Conservation (phyloP, 2,888 invertebrate genomes). For the Apomyelois bistriatella region DNA sequence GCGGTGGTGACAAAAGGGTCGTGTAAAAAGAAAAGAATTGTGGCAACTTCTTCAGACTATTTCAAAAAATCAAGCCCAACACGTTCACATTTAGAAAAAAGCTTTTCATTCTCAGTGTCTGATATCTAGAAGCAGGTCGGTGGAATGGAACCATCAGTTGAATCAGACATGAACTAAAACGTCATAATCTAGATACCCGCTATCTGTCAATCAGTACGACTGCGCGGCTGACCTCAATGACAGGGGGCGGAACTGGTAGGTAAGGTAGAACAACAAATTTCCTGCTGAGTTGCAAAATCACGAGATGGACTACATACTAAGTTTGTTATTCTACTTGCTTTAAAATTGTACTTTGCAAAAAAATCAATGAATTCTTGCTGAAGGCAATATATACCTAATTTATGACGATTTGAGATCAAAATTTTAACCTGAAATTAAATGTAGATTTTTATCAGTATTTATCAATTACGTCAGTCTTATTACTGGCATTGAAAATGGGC, state of each 20-base stretch:
- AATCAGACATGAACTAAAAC: constrained; percentile 8
- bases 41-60: too few species aligned
- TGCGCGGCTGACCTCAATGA: constrained; percentile 57
- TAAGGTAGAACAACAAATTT: constrained; percentile 31
- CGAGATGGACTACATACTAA: too few species aligned
- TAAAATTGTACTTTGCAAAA: too few species aligned
- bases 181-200: constrained; percentile 33
- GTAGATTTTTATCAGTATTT: neutral
- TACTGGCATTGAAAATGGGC: neutral
- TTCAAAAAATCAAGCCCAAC: too few species aligned
- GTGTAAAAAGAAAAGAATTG: too few species aligned
- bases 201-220: constrained; percentile 43
- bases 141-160: neutral
- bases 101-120: too few species aligned
- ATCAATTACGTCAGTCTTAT: neutral
- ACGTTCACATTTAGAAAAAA: too few species aligned
- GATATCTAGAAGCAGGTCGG: neutral
- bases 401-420: neutral
- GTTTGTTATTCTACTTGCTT: too few species aligned
- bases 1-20: too few species aligned
- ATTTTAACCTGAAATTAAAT: neutral
- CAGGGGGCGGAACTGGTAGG: constrained; percentile 42
- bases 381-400: neutral
- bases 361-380: neutral
- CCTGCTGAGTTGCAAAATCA: constrained; percentile 14